Percentiles rank a stretch among this genome's conserved stretches.
phyloP scores from a whole-genome alignment of 30 jellyfish, hydroid and myxozoan species.

The Aurelia sp. region DNA sequence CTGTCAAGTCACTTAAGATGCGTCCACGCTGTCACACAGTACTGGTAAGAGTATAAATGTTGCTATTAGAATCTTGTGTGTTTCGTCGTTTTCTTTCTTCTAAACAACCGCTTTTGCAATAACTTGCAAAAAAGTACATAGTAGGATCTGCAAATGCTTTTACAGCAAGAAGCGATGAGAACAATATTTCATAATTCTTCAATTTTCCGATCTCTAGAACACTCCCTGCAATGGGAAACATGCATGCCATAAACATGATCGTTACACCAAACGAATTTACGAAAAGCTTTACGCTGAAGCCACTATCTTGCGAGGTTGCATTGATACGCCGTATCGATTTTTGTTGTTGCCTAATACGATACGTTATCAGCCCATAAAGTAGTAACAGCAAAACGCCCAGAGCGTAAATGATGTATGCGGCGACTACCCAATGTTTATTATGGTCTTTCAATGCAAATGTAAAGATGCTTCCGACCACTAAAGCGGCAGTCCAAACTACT shows the following conservation, averaged over 20 bases:
- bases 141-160: conserved; percentile 6
- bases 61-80: too few species aligned
- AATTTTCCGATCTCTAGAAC: background rate
- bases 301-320: background rate
- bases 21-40: too few species aligned
- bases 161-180: background rate
- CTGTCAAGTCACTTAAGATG: too few species aligned
- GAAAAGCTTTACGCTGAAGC: background rate
- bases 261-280: conserved; percentile 11
- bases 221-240: conserved; percentile 1
- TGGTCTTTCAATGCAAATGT: background rate
- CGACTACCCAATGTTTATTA: too few species aligned
- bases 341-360: too few species aligned
- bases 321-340: too few species aligned
- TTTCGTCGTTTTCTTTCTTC: too few species aligned
- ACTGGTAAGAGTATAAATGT: too few species aligned
- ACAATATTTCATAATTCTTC: background rate
- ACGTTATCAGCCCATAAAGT: too few species aligned
- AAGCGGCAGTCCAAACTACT: conserved; percentile 4
- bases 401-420: too few species aligned
- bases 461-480: background rate
- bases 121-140: background rate
- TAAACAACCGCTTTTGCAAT: background rate
- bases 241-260: background rate
- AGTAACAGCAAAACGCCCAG: too few species aligned